Evolutionary conservation across 1,140 invertebrate species (phyloP), one percentile per base, ranked within the genome.

Genomic region (Drosophila murphyi): DNA sequence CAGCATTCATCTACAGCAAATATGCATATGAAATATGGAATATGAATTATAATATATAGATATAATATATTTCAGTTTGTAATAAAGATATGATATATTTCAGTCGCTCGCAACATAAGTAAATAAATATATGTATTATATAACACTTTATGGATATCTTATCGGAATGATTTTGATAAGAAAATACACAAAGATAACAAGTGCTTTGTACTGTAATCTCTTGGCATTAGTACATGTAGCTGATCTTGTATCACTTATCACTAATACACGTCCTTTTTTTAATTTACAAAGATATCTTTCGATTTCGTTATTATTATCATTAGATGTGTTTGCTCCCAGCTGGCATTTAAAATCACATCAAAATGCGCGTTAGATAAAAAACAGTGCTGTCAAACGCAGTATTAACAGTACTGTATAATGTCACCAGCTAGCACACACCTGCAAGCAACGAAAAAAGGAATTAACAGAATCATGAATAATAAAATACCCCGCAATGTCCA

Each of bases 391-490:
- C 2, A 55, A 73, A 12, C 37, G 50, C 4, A 2, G 5, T 48
- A 39, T 10, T 3, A 3, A 0, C 20, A 72, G 70, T 72, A 31
- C 39, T 72, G 63, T 6, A 68, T 6, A 72, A 60, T 51, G 55
- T 65, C 34, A 31, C 60, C 32, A 20, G 29, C 34, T 32, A 37
- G 35, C 56, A 69, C 71, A 73, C 71, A 73, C 71, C 71, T 73
- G 71, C 71, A 55, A 69, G 31, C 48, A 50, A n/a, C 54, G 20
- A 5, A 39, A 55, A 28, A 1, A 10, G 2, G n/a, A 2, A 48
- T 31, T 0, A 28, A 3, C 32, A 32, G 3, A 2, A 12, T 31
- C 35, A 8, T 41, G 8, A 2, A 41, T 39, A 20, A 4, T 10
- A 52, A 45, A 68, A 60, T 69, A 61, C 71, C 56, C 50, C 61